Evolutionary conservation across 2,113 vertebrate genomes (phyloP).

Genomic region (Corythaeola cristata): DNA sequence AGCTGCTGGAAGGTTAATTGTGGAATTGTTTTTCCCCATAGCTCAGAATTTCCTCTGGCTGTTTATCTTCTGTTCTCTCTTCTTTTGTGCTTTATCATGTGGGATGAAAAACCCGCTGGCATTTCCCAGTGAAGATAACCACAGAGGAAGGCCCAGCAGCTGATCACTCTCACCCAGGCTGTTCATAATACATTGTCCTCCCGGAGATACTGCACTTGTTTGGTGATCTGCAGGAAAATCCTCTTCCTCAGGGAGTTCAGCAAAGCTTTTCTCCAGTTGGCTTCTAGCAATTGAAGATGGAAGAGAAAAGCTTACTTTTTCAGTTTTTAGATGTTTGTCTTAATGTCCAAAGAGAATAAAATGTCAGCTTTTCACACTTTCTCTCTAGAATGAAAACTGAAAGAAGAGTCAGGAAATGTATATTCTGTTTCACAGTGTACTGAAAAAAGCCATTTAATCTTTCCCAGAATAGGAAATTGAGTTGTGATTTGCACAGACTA

Average conservation of each 20-base stretch:
- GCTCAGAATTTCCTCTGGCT: conserved; percentile 38
- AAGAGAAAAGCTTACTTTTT: neutral
- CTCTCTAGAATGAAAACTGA: neutral
- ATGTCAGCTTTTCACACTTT: neutral
- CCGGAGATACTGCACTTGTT: neutral
- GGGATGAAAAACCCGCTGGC: conserved; percentile 77
- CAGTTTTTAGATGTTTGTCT: neutral
- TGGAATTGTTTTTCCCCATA: conserved; percentile 7
- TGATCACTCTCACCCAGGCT: neutral
- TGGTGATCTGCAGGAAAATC: conserved; percentile 62
- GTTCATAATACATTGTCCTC: neutral
- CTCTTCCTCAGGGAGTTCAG: neutral
- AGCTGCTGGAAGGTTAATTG: neutral
- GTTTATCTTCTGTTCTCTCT: conserved; percentile 58
- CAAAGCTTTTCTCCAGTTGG: conserved; percentile 75
- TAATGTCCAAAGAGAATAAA: neutral
- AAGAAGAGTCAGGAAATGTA: neutral
- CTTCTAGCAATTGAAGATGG: conserved; percentile 3
- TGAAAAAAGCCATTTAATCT: neutral
- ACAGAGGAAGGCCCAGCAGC: neutral
- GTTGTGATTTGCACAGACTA: neutral
- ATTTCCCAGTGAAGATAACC: conserved; percentile 75
- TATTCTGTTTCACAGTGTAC: neutral
- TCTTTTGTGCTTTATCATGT: conserved; percentile 77
- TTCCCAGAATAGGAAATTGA: neutral